Percentiles rank a stretch among this genome's conserved stretches.
Evolutionary conservation across 1,140 invertebrate genomes (phyloP).

Genomic region (Argopecten irradians): DNA sequence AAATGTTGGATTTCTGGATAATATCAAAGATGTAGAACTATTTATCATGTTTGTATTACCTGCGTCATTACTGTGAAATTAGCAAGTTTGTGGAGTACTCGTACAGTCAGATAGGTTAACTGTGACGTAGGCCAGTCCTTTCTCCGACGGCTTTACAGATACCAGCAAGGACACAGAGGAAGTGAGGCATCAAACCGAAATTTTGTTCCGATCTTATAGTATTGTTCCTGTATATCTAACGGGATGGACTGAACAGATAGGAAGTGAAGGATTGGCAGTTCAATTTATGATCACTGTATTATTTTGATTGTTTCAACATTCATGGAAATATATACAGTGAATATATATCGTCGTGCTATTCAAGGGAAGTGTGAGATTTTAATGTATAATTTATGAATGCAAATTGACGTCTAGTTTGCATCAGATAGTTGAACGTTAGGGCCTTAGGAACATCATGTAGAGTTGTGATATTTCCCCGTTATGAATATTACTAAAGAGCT

Average conservation of each 20-base stretch:
- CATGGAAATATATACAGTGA: not conserved
- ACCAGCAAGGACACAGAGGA: no score
- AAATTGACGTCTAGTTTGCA: not conserved
- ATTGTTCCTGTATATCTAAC: no score
- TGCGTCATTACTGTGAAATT: not conserved
- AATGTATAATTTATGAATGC: not conserved
- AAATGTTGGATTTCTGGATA: not conserved
- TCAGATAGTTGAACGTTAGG: not conserved
- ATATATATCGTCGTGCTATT: not conserved
- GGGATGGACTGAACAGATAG: no score
- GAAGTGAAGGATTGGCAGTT: no score
- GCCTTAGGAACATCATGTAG: not conserved
- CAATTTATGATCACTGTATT: no score
- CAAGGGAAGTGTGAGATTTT: not conserved
- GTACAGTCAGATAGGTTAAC: not conserved
- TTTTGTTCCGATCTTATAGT: no score
- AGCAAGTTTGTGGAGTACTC: not conserved
- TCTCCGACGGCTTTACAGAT: no score
- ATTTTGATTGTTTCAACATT: not conserved
- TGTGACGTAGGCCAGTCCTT: not conserved
- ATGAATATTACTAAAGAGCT: no score
- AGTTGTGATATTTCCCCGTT: not conserved
- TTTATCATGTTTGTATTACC: not conserved
- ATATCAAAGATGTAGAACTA: not conserved
- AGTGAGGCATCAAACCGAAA: no score